Evolutionary conservation across 2,888 invertebrate species (phyloP), one percentile per base, ranked within the genome.

Genomic region (Microchrysa polita): DNA sequence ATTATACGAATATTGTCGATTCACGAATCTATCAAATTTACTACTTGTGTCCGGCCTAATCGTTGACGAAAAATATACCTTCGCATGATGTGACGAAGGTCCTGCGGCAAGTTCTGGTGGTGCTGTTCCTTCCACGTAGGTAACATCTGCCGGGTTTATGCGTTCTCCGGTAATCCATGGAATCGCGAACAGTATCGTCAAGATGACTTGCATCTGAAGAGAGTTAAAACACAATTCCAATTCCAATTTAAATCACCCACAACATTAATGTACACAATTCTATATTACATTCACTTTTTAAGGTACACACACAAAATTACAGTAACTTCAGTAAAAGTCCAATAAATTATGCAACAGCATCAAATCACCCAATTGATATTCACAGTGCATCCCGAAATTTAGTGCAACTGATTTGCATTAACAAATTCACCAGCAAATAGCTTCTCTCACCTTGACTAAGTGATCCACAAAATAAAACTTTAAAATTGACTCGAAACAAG

Each of bases 131-230:
- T 82, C 80, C 20, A 87, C 80, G 78, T 87, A 87, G 20, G 86
- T 87, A 10, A 88, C 87, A 76, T 87, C 88, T 4, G 88, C 88
- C 5, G 88, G 87, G 82, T 85, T 87, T 44, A 83, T 57, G 16
- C 73, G 53, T 40, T 63, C 72, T 20, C 73, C 20, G 22, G 52
- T 22, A 79, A 79, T 42, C 78, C 77, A 57, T 79, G 77, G 42
- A 14, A 59, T 14, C 0, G 23, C 16, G 23, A 9, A 60, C 12
- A 72, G 44, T 48, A 72, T 44, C 16, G 59, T 18, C 7, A 72
- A 61, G 27, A 48, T 52, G 48, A 27, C 18, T 2, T 61, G 42
- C 60, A 69, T 69, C 69, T 69, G 34, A 12, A n/a, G 48, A 48
- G 16, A 48, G 48, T 48, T 2, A 48, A 34, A 27, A 27, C 5